phyloP scores from a whole-genome alignment of 2,888 invertebrate species.

The Tiliacea aurago region DNA sequence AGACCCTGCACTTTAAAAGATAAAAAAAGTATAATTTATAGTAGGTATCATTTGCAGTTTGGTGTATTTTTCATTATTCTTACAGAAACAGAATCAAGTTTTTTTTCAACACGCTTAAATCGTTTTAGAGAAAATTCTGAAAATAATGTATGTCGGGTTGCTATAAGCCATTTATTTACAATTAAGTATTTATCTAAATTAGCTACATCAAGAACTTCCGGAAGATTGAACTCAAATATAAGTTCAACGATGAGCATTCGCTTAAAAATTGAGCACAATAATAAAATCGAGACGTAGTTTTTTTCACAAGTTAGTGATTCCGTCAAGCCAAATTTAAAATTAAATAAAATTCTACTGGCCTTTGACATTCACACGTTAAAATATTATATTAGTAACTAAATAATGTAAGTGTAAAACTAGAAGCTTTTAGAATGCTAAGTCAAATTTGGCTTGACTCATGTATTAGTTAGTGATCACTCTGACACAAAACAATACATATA shows the following conservation, averaged over 20 bases:
- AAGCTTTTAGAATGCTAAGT: conserved; percentile 42
- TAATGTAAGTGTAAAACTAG: conserved; percentile 30
- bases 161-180: conserved; percentile 6
- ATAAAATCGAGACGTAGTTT: conserved; percentile 37
- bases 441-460: conserved; percentile 61
- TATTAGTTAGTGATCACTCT: conserved; percentile 32
- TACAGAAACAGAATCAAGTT: not conserved
- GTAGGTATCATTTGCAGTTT: not conserved
- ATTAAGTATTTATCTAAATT: conserved; percentile 14
- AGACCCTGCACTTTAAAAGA: conserved; percentile 18
- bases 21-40: not conserved
- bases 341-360: conserved; percentile 67
- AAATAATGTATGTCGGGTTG: not conserved
- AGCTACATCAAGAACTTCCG: conserved; percentile 37
- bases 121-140: not conserved
- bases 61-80: not conserved
- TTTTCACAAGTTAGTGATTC: conserved; percentile 23
- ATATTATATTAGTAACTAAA: conserved; percentile 23
- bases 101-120: not conserved
- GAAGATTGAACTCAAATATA: conserved; percentile 34
- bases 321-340: conserved; percentile 65
- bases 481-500: conserved; percentile 33
- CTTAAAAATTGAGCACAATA: conserved; percentile 49
- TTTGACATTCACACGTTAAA: conserved; percentile 51
- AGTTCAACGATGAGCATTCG: conserved; percentile 54